Base-by-base conservation (phyloP, 2,888 invertebrate genomes). In the Venusia cambrica region DNA sequence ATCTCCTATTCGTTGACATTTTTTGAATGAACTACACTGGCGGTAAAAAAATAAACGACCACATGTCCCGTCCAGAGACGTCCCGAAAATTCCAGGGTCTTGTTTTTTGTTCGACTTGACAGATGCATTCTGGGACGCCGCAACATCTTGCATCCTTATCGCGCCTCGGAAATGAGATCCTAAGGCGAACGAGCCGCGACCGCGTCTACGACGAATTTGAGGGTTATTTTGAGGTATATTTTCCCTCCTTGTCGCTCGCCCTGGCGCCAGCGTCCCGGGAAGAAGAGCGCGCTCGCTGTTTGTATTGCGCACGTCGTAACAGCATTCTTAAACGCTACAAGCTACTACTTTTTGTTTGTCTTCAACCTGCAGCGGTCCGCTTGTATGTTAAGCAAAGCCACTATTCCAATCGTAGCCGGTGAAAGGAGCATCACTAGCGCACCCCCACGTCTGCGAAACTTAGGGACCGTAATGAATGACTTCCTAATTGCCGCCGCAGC, bases 391-490 rank as follows among this genome's bases (percentile, higher is more conserved):
- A 66, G 45, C 51, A 62, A n/a, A n/a, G 61, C 58, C 62, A 61
- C 57, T 57, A 65, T 57, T 52, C 41, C 48, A 63, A 62, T 63
- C 51, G 57, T 62, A 60, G 57, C 58, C 55, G 54, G 62, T 65
- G 61, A 73, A 74, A 76, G 73, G 71, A 66, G 57, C 63, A 53
- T 32, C 49, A 80, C 67, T 63, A 59, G 67, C 77, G 83, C 83
- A 87, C 85, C 87, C 87, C 81, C 76, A 72, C 80, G 84, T 85
- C 85, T 87, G 84, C 83, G 68, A 81, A 87, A 85, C 84, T 85
- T 85, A 84, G 84, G 87, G 85, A 80, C 75, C 83, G 74, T 85
- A 85, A 87, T 87, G 87, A 87, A 84, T 74, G 76, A 87, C 87
- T 87, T 85, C 87, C 87, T 87, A 87, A 87, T 87, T 85, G 85